Evolutionary conservation across 2,888 invertebrate species (phyloP).

Genomic region (Drosophila barbarae): DNA sequence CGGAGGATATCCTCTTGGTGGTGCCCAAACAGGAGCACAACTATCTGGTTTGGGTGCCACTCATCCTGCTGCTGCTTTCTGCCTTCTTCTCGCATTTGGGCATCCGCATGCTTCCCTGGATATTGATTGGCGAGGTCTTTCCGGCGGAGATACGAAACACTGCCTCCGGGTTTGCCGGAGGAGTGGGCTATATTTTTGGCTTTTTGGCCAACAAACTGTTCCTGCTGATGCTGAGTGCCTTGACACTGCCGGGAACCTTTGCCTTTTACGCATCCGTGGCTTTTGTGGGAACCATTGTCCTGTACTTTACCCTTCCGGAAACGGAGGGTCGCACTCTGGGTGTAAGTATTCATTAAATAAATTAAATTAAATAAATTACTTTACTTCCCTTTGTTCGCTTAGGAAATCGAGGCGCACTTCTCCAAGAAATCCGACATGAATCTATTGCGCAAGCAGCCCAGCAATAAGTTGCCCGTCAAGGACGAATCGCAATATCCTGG

Average conservation of each 20-base stretch:
- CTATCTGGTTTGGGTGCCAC: slow-evolving; percentile 85
- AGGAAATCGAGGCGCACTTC: slow-evolving; percentile 78
- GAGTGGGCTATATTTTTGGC: slow-evolving; percentile 87
- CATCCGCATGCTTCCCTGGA: slow-evolving; percentile 88
- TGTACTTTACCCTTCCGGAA: slow-evolving; percentile 88
- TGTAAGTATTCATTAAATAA: slow-evolving; percentile 61
- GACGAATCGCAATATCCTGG: slow-evolving; percentile 32
- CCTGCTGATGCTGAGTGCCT: slow-evolving; percentile 82
- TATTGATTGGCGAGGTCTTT: slow-evolving; percentile 89
- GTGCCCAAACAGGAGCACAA: slow-evolving; percentile 80
- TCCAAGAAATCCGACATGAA: slow-evolving; percentile 75
- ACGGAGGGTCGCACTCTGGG: slow-evolving; percentile 88
- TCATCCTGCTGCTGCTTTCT: slow-evolving; percentile 83
- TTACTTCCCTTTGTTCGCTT: slow-evolving; percentile 23
- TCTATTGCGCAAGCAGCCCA: slow-evolving; percentile 61
- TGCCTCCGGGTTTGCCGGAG: slow-evolving; percentile 87
- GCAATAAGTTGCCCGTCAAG: slow-evolving; percentile 30
- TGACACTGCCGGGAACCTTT: slow-evolving; percentile 87
- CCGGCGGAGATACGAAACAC: slow-evolving; percentile 85
- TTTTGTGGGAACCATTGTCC: slow-evolving; percentile 83
- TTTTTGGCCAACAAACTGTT: slow-evolving; percentile 88
- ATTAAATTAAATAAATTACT: too few species aligned
- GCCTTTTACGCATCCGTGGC: slow-evolving; percentile 85
- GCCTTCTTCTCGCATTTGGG: slow-evolving; percentile 85
- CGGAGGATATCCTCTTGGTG: slow-evolving; percentile 70